Percentiles rank a stretch among this genome's conserved stretches.
These are phyloP conservation scores for Drosophila falleni DNA, from an alignment of 2,888 invertebrate genomes.

Conservation along the genomic window DNA sequence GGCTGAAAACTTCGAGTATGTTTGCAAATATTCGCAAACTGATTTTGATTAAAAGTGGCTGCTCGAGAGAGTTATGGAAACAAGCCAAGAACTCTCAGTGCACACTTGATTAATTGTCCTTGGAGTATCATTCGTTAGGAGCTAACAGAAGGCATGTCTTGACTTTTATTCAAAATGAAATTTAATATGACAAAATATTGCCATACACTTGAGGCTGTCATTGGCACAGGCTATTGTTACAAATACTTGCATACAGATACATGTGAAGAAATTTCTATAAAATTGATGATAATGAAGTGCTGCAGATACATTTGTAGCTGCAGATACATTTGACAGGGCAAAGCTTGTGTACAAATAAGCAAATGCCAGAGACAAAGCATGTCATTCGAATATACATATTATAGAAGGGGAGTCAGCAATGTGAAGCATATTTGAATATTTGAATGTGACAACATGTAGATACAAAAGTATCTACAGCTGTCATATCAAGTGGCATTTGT, in stretches of 20 bases:
- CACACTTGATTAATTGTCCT: conserved; percentile 65
- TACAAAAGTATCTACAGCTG: conserved; percentile 68
- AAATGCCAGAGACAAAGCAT: conserved; percentile 63
- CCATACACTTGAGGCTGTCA: conserved; percentile 67
- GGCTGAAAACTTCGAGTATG: background rate
- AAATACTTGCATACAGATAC: conserved; percentile 3
- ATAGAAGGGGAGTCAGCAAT: conserved; percentile 31
- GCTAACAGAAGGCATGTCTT: conserved; percentile 38
- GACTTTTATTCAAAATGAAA: conserved; percentile 62
- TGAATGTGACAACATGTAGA: conserved; percentile 67
- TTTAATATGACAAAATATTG: conserved; percentile 70
- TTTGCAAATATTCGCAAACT: conserved; percentile 26
- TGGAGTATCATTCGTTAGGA: conserved; percentile 39
- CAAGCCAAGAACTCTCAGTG: conserved; percentile 22
- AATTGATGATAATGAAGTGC: conserved; percentile 73
- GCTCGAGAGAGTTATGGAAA: conserved; percentile 18
- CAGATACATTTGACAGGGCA: conserved; percentile 67
- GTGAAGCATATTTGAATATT: conserved; percentile 48
- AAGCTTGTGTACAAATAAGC: conserved; percentile 68
- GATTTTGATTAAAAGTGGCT: conserved; percentile 38
- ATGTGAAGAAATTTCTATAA: conserved; percentile 25
- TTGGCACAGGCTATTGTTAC: conserved; percentile 40
- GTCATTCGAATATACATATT: conserved; percentile 38
- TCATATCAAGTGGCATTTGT: conserved; percentile 63
- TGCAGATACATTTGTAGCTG: conserved; percentile 42